Evolutionary conservation across 1,140 invertebrate species (phyloP), one percentile per base, ranked within the genome.

Genomic region (Drosophila virilis): DNA sequence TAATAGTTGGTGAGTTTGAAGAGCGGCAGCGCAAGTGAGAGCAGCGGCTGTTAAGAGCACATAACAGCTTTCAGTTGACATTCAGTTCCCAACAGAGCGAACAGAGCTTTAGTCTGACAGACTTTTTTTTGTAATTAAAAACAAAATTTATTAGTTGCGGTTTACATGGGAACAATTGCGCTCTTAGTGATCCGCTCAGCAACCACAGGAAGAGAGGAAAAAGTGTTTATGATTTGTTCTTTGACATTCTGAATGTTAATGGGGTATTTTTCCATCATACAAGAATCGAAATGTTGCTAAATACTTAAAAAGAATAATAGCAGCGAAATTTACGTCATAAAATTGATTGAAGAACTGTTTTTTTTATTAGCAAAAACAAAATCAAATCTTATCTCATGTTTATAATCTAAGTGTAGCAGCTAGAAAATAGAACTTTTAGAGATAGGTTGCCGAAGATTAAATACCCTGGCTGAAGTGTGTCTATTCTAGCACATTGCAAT

Each of bases 191-290:
- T 42, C 28, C 13, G 28, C 6, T 35, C 22, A 33, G 12, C 45
- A 33, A 43, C 10, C 37, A 4, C 35, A 57, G 32, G n/a, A 13
- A 33, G 28, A 17, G 32, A 54, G 22, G 12, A 2, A 12, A 37
- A 28, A 42, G 17, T 50, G n/a, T 2, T 37, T 38, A 38, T 67
- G 32, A 5, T 48, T 48, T 57, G 62, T 38, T 55, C 10, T 10
- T n/a, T 54, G 43, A 15, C 43, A 40, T 67, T 58, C 2, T 10
- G 8, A 50, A 52, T 51, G 37, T n/a, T 60, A 50, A 50, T 58
- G 22, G n/a, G 37, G 22, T 43, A 38, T 37, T 57, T 71, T 75
- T 75, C 64, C 69, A 61, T 35, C 51, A 35, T 10, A 42, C 8
- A 3, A 15, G 1, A 40, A 40, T 10, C 10, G 0, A 40, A 40